These are phyloP conservation scores for Tetragonisca angustula DNA, from an alignment of 2,888 invertebrate species.

Conservation along the genomic window DNA sequence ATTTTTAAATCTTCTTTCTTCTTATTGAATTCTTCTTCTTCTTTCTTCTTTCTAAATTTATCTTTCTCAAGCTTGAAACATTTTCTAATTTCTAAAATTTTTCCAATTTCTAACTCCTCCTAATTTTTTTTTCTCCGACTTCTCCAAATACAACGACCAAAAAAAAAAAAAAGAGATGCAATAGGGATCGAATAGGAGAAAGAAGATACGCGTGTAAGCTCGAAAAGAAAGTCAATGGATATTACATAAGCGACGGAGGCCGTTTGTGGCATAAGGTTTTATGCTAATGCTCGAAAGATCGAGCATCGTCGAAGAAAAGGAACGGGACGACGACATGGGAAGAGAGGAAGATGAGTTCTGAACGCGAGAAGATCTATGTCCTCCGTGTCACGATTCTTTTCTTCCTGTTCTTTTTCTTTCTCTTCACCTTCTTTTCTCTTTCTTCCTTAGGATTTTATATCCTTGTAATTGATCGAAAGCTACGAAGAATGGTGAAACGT, in stretches of 20 bases:
- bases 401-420: neutral
- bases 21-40: too few species aligned
- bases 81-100: too few species aligned
- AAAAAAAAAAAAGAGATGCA: neutral
- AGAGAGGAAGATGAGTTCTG: constrained; percentile 12
- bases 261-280: constrained; percentile 61
- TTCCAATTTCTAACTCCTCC: neutral
- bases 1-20: too few species aligned
- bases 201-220: constrained; percentile 29
- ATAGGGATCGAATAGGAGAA: neutral
- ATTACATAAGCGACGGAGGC: constrained; percentile 62
- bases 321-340: constrained; percentile 16
- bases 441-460: neutral
- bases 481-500: constrained; percentile 6
- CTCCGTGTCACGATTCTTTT: constrained; percentile 29
- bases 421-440: neutral
- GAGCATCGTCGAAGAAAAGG: constrained; percentile 17
- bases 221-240: constrained; percentile 65
- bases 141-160: too few species aligned
- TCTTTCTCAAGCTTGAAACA: too few species aligned
- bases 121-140: too few species aligned
- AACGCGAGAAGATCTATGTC: constrained; percentile 54
- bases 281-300: constrained; percentile 65
- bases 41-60: too few species aligned
- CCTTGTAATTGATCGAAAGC: constrained; percentile 39